Conservation (phyloP, 2,113 vertebrate genomes). For the Megalops atlanticus region DNA sequence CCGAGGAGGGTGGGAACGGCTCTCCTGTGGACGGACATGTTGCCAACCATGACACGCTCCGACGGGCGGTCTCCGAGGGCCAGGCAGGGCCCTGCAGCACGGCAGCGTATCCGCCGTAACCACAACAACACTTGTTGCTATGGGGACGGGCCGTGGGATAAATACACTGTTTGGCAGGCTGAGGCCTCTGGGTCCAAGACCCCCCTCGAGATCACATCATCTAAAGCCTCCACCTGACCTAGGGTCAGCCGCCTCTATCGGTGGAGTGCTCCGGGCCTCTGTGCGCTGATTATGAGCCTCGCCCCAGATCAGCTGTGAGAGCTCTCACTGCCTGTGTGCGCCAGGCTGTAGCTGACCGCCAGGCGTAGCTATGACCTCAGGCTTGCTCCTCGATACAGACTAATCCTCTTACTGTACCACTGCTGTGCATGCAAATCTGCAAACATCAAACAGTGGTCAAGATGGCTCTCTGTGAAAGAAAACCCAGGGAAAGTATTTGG, state of each 20-base stretch:
- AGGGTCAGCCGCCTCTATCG: not conserved
- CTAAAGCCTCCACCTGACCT: not conserved
- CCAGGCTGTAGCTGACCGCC: too few relatives aligned
- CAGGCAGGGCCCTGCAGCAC: conserved; percentile 22
- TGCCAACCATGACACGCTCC: not conserved
- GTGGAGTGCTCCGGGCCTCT: not conserved
- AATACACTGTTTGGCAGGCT: not conserved
- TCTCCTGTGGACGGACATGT: not conserved
- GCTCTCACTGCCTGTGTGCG: too few relatives aligned
- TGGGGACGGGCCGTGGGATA: conserved; percentile 7
- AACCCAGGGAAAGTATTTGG: too few relatives aligned
- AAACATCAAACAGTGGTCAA: too few relatives aligned
- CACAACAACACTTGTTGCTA: conserved; percentile 24
- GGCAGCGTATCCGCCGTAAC: not conserved
- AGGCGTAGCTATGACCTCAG: too few relatives aligned
- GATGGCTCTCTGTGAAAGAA: too few relatives aligned
- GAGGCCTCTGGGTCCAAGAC: not conserved
- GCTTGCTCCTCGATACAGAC: too few relatives aligned
- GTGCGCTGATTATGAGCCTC: not conserved
- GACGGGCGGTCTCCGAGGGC: conserved; percentile 22
- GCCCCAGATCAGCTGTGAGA: too few relatives aligned
- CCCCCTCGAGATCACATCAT: not conserved
- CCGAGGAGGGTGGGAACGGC: not conserved
- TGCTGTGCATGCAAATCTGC: too few relatives aligned
- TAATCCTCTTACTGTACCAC: too few relatives aligned